These are phyloP conservation scores for Phrynosoma platyrhinos DNA, from an alignment of 2,113 vertebrate genomes.

Conservation along the genomic window DNA sequence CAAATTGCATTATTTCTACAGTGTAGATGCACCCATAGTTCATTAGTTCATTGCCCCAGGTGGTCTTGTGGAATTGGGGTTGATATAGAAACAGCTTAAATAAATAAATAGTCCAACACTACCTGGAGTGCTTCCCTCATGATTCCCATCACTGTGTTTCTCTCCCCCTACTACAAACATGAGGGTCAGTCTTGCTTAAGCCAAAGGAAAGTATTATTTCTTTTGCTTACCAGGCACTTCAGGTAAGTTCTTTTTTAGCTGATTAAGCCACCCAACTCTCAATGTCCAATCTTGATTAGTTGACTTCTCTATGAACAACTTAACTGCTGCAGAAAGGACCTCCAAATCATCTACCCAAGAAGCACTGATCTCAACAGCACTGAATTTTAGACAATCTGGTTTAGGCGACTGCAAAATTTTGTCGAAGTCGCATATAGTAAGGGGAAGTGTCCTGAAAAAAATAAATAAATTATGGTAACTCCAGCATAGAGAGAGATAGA, in stretches of 20 bases:
- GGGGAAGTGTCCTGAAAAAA: conserved; percentile 83
- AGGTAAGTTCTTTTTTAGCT: conserved; percentile 83
- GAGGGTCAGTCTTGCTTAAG: not conserved
- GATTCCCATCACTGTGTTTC: too few relatives aligned
- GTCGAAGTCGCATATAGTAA: conserved; percentile 88
- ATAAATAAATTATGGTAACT: conserved; percentile 2
- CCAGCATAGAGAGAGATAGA: not conserved
- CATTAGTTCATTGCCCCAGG: too few relatives aligned
- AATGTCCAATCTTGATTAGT: conserved; percentile 93
- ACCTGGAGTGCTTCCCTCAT: too few relatives aligned
- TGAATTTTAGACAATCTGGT: conserved; percentile 83
- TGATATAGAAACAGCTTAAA: too few relatives aligned
- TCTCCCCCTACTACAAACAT: not conserved
- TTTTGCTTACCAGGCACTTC: conserved; percentile 79
- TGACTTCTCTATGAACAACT: conserved; percentile 87
- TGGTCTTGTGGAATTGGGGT: too few relatives aligned
- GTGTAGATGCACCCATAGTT: too few relatives aligned
- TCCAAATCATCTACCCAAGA: conserved; percentile 79
- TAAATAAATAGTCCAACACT: too few relatives aligned
- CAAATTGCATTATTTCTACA: too few relatives aligned
- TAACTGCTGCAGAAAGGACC: conserved; percentile 85
- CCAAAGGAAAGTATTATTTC: conserved; percentile 28
- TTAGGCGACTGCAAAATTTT: conserved; percentile 82
- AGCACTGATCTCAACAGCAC: conserved; percentile 69
- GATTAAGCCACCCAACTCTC: conserved; percentile 91